Base-by-base conservation (phyloP, 2,797 vertebrate genomes). In the Gambusia yucatana region DNA sequence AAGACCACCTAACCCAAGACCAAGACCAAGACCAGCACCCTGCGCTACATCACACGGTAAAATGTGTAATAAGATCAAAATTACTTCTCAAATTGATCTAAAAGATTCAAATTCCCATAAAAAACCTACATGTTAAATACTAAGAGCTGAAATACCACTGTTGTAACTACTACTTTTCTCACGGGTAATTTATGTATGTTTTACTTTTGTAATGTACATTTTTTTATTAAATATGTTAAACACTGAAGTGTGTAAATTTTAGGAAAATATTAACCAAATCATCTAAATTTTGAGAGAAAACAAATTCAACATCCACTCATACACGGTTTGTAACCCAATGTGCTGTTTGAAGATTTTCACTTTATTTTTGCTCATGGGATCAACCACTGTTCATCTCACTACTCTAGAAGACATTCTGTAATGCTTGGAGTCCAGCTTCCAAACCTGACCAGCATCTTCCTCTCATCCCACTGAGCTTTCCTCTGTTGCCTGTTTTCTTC, bases 31-130 rank as follows among this genome's bases (percentile, higher is more conserved):
- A 48, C 17, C 48, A 50, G 48, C 6, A 0, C 17, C 48, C 48
- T 0, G 2, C 48, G 2, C 20, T 22, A 22, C 6, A 8, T 0
- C 2, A 50, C 48, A 50, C 6, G 0, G 22, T 50, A 7, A 48
- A 22, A 50, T 50, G 48, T 50, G 48, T 6, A 48, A 48, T 48
- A 48, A 20, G 47, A 48, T 20, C 1, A 48, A 48, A 20, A 48
- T 17, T 20, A 6, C 16, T 48, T 48, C 47, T 48, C 17, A 48
- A 48, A 48, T 47, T 47, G 46, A 47, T 47, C 46, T 47, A 4
- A 47, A 16, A 47, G 1, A 47, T 47, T 4, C 46, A 47, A 14
- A 47, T 20, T 7, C 17, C 6, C 14, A 6, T 48, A 48, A 48
- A 48, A 48, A 48, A 20, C 47, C 47, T 20, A 48, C 0, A 47